phyloP scores from a whole-genome alignment of 2,797 vertebrate genomes.

The Danio albolineatus region DNA sequence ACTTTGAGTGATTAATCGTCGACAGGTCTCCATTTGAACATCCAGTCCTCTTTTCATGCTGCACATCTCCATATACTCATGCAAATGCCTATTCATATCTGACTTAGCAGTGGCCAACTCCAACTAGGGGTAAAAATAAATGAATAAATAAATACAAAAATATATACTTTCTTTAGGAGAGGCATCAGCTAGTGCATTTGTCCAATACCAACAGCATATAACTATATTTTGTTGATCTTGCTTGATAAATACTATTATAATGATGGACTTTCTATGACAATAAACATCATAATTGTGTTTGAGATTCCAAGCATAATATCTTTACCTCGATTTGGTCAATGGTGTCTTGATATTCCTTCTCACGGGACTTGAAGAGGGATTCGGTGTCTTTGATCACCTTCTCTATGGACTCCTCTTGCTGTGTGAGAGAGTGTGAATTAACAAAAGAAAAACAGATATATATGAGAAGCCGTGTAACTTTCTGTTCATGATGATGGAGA shows the following conservation, averaged over 20 bases:
- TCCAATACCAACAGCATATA: neutral
- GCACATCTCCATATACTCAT: constrained; percentile 90
- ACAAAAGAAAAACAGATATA: neutral
- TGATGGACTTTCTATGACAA: no score
- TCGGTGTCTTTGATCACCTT: constrained; percentile 93
- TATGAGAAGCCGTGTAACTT: neutral
- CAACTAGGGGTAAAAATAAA: constrained; percentile 71
- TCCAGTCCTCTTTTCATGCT: constrained; percentile 88
- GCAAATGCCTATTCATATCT: constrained; percentile 86
- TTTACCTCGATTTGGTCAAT: constrained; percentile 93
- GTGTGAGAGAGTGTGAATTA: constrained; percentile 35
- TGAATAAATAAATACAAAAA: no score
- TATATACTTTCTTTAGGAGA: neutral
- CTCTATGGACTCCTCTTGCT: constrained; percentile 86
- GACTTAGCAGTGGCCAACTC: constrained; percentile 87
- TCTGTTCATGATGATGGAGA: neutral
- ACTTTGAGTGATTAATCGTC: constrained; percentile 88
- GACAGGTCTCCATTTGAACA: constrained; percentile 89
- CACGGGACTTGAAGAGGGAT: constrained; percentile 88
- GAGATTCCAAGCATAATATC: constrained; percentile 39
- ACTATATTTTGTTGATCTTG: neutral
- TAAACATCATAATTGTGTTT: neutral
- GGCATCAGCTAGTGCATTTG: neutral
- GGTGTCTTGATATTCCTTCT: constrained; percentile 94
- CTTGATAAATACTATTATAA: neutral